These are phyloP conservation scores for Hippoglossus hippoglossus DNA, from an alignment of 2,797 vertebrate species.

Conservation along the genomic window DNA sequence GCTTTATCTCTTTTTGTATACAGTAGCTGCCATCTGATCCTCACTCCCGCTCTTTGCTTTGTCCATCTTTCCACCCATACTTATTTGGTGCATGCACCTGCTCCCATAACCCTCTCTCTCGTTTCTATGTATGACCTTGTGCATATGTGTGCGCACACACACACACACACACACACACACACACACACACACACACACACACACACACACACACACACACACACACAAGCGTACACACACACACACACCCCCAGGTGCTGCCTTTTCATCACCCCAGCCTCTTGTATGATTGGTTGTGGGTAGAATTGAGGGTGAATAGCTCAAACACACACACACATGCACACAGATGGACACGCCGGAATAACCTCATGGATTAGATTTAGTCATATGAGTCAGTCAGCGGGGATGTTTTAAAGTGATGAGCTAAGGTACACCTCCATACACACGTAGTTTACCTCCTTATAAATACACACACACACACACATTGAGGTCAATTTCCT, in stretches of 20 bases:
- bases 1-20: slow-evolving; percentile 23
- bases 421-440: neutral
- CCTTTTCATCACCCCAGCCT: slow-evolving; percentile 43
- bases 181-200: slow-evolving; percentile 11
- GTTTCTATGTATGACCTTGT: slow-evolving; percentile 67
- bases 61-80: slow-evolving; percentile 43
- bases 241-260: slow-evolving; percentile 57
- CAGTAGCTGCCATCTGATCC: slow-evolving; percentile 30
- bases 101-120: slow-evolving; percentile 55
- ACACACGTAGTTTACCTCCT: no score
- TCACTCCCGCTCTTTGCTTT: slow-evolving; percentile 22
- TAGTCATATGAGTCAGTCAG: slow-evolving; percentile 36
- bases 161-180: slow-evolving; percentile 31
- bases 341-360: slow-evolving; percentile 10
- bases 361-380: slow-evolving; percentile 42
- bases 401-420: slow-evolving; percentile 24
- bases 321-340: neutral
- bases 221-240: slow-evolving; percentile 12
- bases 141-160: slow-evolving; percentile 18
- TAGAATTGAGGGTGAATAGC: slow-evolving; percentile 32
- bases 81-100: slow-evolving; percentile 66
- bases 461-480: neutral
- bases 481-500: neutral
- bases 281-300: slow-evolving; percentile 43
- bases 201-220: slow-evolving; percentile 1